Conservation (phyloP, 2,888 invertebrate species). For the Halocaridina rubra region DNA sequence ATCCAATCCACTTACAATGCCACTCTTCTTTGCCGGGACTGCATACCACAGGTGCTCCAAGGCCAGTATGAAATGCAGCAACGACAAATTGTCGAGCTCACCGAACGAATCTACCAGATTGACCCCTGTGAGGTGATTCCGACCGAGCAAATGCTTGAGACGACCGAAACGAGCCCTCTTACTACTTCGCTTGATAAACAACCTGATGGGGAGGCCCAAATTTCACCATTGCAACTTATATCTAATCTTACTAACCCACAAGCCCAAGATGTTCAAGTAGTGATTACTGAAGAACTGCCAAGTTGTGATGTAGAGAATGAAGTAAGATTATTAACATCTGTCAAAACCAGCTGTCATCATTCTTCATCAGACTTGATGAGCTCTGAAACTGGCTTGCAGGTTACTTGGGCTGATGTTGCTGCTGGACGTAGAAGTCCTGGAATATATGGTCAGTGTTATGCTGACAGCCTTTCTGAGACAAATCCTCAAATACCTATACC, state of each 20-base stretch:
- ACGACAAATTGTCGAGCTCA: slow-evolving; percentile 62
- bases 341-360: slow-evolving; percentile 9
- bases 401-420: slow-evolving; percentile 63
- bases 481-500: not conserved
- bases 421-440: slow-evolving; percentile 61
- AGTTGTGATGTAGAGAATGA: slow-evolving; percentile 38
- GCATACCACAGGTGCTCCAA: slow-evolving; percentile 63
- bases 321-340: slow-evolving; percentile 27
- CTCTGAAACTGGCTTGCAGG: slow-evolving; percentile 40
- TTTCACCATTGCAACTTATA: not conserved
- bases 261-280: slow-evolving; percentile 30
- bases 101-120: slow-evolving; percentile 64
- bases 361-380: not conserved
- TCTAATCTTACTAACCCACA: not conserved
- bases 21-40: slow-evolving; percentile 63
- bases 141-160: slow-evolving; percentile 54
- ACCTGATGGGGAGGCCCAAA: slow-evolving; percentile 26
- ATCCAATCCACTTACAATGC: slow-evolving; percentile 59
- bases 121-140: slow-evolving; percentile 62
- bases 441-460: slow-evolving; percentile 10
- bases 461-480: not conserved
- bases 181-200: slow-evolving; percentile 33
- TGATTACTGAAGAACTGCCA: slow-evolving; percentile 24
- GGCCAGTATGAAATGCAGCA: slow-evolving; percentile 62
- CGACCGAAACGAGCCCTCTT: slow-evolving; percentile 60